Conservation (phyloP, 2,888 invertebrate genomes). For the Idaea straminata region DNA sequence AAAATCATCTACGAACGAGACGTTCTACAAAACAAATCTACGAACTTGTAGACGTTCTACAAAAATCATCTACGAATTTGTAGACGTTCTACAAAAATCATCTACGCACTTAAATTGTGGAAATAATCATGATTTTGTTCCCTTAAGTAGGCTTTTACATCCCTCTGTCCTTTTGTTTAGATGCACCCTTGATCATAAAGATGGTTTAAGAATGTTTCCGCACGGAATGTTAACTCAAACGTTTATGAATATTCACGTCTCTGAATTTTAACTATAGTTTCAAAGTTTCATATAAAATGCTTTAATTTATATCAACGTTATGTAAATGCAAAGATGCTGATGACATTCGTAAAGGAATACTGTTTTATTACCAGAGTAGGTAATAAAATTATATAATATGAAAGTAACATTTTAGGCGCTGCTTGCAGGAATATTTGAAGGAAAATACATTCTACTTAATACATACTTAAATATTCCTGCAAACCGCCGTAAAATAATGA, state of each 20-base stretch:
- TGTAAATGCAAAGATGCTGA: background rate
- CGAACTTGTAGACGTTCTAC: background rate
- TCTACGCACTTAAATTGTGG: slow-evolving; percentile 13
- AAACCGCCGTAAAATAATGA: too few relatives aligned
- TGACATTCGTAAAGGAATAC: background rate
- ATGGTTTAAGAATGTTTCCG: slow-evolving; percentile 37
- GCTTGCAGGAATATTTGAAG: background rate
- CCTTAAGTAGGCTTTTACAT: slow-evolving; percentile 24
- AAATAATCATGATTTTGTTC: background rate
- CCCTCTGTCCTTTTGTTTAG: slow-evolving; percentile 36
- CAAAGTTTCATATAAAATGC: slow-evolving; percentile 6
- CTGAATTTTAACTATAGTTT: slow-evolving; percentile 27
- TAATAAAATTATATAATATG: background rate
- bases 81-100: slow-evolving; percentile 8
- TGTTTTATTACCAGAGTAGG: background rate
- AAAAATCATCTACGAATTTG: background rate
- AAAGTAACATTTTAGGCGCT: background rate
- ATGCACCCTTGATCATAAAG: slow-evolving; percentile 62
- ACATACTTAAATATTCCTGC: too few relatives aligned
- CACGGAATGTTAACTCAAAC: slow-evolving; percentile 37
- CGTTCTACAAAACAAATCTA: slow-evolving; percentile 10
- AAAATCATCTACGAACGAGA: background rate
- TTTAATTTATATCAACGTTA: background rate
- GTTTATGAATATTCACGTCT: slow-evolving; percentile 57
- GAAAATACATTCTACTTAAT: too few relatives aligned